A percentile compares a stretch with the other conserved stretches of the same genome.
Evolutionary conservation across 2,797 vertebrate species (phyloP).

Genomic region (Danio kyathit): DNA sequence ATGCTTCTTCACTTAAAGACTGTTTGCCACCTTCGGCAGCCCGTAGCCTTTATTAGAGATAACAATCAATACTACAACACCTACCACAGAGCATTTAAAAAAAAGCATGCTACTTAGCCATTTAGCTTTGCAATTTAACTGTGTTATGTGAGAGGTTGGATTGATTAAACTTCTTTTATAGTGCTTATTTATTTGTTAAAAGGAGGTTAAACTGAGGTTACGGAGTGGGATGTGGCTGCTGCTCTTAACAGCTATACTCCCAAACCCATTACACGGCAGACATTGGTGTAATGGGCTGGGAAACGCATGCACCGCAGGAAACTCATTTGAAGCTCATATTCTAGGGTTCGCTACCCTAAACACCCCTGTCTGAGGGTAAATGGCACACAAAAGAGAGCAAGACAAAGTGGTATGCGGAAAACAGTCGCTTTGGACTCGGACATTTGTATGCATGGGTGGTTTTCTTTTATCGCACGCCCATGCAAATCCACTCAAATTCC

Average conservation of each 20-base stretch:
- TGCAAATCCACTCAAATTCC: slow-evolving; percentile 17
- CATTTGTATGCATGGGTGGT: slow-evolving; percentile 16
- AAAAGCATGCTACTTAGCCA: background rate
- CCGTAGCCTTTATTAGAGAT: background rate
- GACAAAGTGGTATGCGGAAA: background rate
- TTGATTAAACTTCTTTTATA: slow-evolving; percentile 30
- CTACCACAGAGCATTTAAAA: background rate
- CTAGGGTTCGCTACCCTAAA: background rate
- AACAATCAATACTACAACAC: slow-evolving; percentile 12
- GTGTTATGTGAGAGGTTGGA: background rate
- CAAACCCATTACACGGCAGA: slow-evolving; percentile 9
- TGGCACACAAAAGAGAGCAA: slow-evolving; percentile 10
- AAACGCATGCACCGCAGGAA: background rate
- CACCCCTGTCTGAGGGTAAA: background rate
- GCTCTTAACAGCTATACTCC: background rate
- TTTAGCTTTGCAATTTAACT: background rate
- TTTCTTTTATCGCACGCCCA: background rate
- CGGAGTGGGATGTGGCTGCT: background rate
- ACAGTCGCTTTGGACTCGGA: background rate
- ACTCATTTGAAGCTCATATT: slow-evolving; percentile 11
- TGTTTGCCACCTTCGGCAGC: background rate
- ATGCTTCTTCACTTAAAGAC: slow-evolving; percentile 6
- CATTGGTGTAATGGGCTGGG: slow-evolving; percentile 22
- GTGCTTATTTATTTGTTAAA: slow-evolving; percentile 30
- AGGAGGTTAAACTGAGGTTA: slow-evolving; percentile 31